phyloP scores from a whole-genome alignment of 2,888 invertebrate genomes.

The Acanthosepion pharaonis region DNA sequence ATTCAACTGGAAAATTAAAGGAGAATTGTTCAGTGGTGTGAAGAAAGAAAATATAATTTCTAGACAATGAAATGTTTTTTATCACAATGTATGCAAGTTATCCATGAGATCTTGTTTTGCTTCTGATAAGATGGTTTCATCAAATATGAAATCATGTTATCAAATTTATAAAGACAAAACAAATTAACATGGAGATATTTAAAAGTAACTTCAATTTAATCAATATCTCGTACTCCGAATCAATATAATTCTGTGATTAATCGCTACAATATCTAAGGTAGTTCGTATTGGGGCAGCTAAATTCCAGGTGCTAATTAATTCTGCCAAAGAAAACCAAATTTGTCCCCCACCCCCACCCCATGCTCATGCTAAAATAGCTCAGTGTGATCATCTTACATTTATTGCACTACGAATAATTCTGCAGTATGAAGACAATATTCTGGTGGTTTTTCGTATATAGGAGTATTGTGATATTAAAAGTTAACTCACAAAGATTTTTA shows the following conservation, averaged over 20 bases:
- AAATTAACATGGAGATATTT: constrained; percentile 5
- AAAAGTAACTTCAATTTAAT: not conserved
- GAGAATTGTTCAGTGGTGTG: constrained; percentile 24
- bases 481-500: not conserved
- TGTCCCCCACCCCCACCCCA: not conserved
- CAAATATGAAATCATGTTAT: constrained; percentile 22
- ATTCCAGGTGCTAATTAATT: constrained; percentile 38
- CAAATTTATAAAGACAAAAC: not conserved
- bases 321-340: constrained; percentile 33
- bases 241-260: not conserved
- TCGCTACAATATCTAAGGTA: constrained; percentile 43
- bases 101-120: constrained; percentile 23
- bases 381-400: constrained; percentile 41
- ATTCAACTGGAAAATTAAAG: not conserved
- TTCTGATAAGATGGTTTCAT: not conserved
- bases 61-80: not conserved
- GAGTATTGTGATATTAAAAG: not conserved
- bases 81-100: not conserved
- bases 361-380: constrained; percentile 46
- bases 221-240: constrained; percentile 14
- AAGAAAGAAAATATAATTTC: not conserved
- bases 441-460: not conserved
- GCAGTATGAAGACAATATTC: not conserved
- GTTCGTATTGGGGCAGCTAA: constrained; percentile 46
- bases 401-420: not conserved